Evolutionary conservation across 64 coral and sea anemone species (phyloP), one percentile per base, ranked within the genome.

Genomic region (Montipora capricornis): DNA sequence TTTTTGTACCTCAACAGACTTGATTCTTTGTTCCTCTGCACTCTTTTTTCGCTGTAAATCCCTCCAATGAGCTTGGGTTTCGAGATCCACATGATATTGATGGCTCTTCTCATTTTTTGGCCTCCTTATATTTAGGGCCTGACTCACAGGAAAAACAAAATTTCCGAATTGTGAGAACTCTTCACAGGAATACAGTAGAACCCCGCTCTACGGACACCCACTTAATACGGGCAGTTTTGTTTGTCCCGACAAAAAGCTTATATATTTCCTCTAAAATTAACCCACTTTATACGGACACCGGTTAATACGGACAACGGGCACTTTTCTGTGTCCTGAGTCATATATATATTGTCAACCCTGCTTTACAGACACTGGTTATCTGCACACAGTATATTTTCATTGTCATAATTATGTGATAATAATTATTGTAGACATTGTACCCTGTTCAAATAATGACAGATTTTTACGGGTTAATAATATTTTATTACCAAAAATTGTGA

Each of bases 221-320:
- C 47, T 49, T 82, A 82, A 73, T 47, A 83, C 79, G 89, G 79
- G 73, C 79, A 91, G 90, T 91, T 83, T 76, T 48, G 69, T 82
- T 83, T 37, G 66, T 53, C 79, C 79, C 90, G 68, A 91, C 68
- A 19, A 83, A 75, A 83, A 85, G 22, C 79, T 83, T 80, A 84
- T 84, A 84, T 76, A 84, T 92, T 92, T 92, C 62, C 49, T 92
- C 68, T 53, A 61, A 92, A 84, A 92, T 70, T 88, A 93, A 88
- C 78, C 92, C 92, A 79, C 87, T 94, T 90, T 74, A 67, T 94
- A 90, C 87, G 87, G 93, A 94, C 87, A 90, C 87, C 78, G 14
- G 92, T 83, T 94, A 83, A 94, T 83, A 94, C 78, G 92, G 92
- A 94, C 92, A 94, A 94, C 77, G 87, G 92, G 83, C 92, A 94